Base-by-base conservation (phyloP, 2,888 invertebrate species). In the Nemoura dubitans region DNA sequence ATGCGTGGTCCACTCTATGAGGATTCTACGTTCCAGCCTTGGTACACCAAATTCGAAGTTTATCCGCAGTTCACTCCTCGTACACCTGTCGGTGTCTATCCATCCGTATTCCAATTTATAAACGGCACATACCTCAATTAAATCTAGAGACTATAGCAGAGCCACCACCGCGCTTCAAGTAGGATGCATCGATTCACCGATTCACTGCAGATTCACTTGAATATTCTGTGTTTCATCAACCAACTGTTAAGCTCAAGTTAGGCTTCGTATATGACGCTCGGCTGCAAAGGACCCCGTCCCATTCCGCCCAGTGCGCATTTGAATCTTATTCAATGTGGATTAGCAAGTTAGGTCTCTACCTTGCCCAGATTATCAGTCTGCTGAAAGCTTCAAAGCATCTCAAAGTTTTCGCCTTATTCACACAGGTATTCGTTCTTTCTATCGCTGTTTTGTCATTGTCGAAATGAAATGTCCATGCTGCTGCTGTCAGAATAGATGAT, bases 381-480 rank as follows among this genome's bases (percentile, higher is more conserved):
- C 59, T 59, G 59, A 59, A 59, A 59, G 59, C 59, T 59, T 59
- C 2, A 59, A 59, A 59, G 59, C 59, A 21, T 59, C 59, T 59
- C 59, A 10, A 59, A 59, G 59, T 59, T 59, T 59, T 59, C 59
- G 59, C 16, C 59, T 59, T 3, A 21, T 59, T 59, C 59, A 59
- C 3, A 14, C 59, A 59, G 59, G 59, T 59, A 59, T 59, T 59
- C 14, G 1, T 59, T 14, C 21, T 59, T 59, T 59, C 59, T 59
- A 10, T 59, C 14, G 59, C 14, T 21, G 59, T 59, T 59, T 59
- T 59, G 59, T 21, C 59, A 59, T 59, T 59, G 59, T 59, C 16
- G 59, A 59, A 59, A 59, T 59, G 59, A 59, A 59, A 59, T 59
- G 59, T 21, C 59, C 59, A 59, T 59, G 59, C 59, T 59, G 59